phyloP scores from a whole-genome alignment of 2,113 vertebrate species.

The Caloenas nicobarica region DNA sequence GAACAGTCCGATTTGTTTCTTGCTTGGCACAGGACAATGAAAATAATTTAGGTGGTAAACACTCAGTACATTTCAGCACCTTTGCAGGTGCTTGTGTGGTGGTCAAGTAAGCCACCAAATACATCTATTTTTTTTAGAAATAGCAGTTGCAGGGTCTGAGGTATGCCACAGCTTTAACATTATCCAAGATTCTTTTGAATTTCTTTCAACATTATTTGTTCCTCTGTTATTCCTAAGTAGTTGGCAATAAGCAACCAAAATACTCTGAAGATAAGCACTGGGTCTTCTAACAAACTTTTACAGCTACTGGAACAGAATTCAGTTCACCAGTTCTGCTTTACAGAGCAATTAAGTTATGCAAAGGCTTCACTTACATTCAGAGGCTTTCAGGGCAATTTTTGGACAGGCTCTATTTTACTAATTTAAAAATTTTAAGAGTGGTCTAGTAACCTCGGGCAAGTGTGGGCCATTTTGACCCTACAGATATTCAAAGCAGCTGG shows the following conservation, averaged over 20 bases:
- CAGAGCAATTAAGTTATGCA: neutral
- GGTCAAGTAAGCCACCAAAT: neutral
- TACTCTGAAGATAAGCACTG: neutral
- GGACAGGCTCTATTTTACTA: neutral
- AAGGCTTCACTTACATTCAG: neutral
- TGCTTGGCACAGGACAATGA: neutral
- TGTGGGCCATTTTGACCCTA: neutral
- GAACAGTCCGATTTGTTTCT: neutral
- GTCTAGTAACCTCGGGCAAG: neutral
- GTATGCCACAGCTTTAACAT: neutral
- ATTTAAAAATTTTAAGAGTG: neutral
- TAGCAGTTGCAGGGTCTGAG: neutral
- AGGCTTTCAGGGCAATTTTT: neutral
- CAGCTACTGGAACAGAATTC: neutral
- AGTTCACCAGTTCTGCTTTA: neutral
- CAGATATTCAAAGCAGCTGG: neutral
- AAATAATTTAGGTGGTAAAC: neutral
- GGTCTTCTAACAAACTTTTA: neutral
- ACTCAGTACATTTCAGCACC: neutral
- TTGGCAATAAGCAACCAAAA: neutral
- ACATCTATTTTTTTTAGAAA: neutral
- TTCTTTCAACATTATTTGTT: neutral
- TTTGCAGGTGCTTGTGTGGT: neutral
- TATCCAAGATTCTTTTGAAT: neutral
- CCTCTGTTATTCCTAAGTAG: neutral